Evolutionary conservation across 2,113 vertebrate genomes (phyloP), one percentile per base, ranked within the genome.

Genomic region (Dascyllus trimaculatus): DNA sequence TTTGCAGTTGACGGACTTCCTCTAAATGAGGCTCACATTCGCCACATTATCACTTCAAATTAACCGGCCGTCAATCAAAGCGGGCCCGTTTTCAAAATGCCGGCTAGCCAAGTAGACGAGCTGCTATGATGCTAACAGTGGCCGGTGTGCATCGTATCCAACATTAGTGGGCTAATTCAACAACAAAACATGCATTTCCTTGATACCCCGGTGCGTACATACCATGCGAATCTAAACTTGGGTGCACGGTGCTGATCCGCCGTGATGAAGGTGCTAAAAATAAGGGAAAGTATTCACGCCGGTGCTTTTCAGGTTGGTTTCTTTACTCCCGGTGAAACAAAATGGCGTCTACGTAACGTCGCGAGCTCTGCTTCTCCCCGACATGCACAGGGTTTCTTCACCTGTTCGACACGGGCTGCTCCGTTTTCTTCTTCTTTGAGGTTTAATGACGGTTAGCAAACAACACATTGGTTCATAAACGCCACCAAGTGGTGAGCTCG

Each of bases 241-340:
- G 74, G 22, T 80, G 88, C 82, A 80, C 78, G 83, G 75, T 82
- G 82, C 73, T 14, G 81, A 66, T 85, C 81, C 53, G 72, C 82
- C 64, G 76, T 64, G 35, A 43, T 66, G 51, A 49, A 57, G 61
- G 63, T 67, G 46, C 29, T 85, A 32, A 18, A 64, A 57, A 67
- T 68, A 52, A 73, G 66, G 51, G 24, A 35, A 84, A 87, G 60
- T 78, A 85, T 88, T 74, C 81, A 53, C 58, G 88, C 91, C 93
- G 91, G 82, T 75, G 90, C 11, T 90, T 89, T 85, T 93, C 80
- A 72, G 84, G 86, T 88, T 89, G 90, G 68, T 90, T 93, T 94
- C 94, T 93, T 94, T 92, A 91, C 94, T 95, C 94, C 95, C 91
- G 95, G 94, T 93, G 93, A 95, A 94, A 95, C 95, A 97, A 97